Percentiles rank a stretch among this genome's conserved stretches.
Conservation (phyloP, 2,888 invertebrate genomes). For the Isotomurus palustris region DNA sequence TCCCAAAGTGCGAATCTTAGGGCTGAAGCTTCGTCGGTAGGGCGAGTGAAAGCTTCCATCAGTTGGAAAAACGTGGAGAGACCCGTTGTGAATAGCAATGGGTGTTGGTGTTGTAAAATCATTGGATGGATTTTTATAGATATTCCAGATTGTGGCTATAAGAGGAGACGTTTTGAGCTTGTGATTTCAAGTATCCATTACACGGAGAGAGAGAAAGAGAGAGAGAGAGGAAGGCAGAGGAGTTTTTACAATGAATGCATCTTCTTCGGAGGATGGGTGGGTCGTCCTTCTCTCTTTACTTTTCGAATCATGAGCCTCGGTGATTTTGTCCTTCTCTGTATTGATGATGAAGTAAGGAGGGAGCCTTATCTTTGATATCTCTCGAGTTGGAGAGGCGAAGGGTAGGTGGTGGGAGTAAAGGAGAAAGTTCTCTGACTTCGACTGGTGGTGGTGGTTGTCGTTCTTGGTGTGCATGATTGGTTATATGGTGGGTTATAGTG, state of each 20-base stretch:
- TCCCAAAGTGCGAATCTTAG: conserved; percentile 3
- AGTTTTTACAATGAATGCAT: not conserved
- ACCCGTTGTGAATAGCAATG: conserved; percentile 10
- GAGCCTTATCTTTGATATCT: not conserved
- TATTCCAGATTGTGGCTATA: conserved; percentile 6
- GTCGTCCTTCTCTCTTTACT: conserved; percentile 5
- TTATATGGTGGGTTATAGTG: no score
- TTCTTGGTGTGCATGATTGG: conserved; percentile 4
- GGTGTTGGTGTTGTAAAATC: conserved; percentile 1
- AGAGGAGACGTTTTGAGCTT: no score
- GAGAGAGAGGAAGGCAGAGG: no score
- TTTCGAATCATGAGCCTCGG: conserved; percentile 9
- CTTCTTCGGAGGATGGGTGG: not conserved
- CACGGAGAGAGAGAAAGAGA: no score
- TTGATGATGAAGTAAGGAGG: not conserved
- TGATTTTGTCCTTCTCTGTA: conserved; percentile 11
- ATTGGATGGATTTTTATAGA: conserved; percentile 8
- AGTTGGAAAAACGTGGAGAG: conserved; percentile 11
- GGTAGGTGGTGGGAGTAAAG: not conserved
- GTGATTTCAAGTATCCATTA: no score
- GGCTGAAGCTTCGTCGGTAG: conserved; percentile 10
- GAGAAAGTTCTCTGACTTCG: not conserved
- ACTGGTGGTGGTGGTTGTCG: no score
- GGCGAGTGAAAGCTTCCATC: conserved; percentile 3
- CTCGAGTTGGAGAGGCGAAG: not conserved